These are phyloP conservation scores for Spatulosminthurus flaviceps DNA, from an alignment of 2,888 invertebrate species.

Conservation along the genomic window DNA sequence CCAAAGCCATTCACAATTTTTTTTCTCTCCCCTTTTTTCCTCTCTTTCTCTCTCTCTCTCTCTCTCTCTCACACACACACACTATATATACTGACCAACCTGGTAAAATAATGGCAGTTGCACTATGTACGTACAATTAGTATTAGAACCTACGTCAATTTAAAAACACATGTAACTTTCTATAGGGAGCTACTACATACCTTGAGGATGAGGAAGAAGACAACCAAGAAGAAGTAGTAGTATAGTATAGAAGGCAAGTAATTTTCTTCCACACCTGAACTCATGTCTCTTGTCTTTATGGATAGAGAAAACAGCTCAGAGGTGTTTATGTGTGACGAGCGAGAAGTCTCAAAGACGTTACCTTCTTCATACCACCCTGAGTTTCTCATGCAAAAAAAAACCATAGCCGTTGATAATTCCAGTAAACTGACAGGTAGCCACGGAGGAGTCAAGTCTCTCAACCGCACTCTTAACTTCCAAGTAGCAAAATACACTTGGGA, in stretches of 20 bases:
- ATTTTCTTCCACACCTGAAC: slow-evolving; percentile 20
- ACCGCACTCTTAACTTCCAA: not conserved
- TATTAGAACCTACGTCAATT: too few species aligned
- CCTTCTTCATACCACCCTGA: slow-evolving; percentile 40
- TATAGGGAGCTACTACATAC: not conserved
- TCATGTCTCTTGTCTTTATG: slow-evolving; percentile 29
- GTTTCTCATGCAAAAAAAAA: slow-evolving; percentile 34
- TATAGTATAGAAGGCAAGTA: not conserved
- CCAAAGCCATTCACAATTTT: slow-evolving; percentile 1
- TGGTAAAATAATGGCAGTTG: too few species aligned
- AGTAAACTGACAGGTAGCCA: slow-evolving; percentile 38
- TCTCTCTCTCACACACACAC: too few species aligned
- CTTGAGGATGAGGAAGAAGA: not conserved
- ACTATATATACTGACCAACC: too few species aligned
- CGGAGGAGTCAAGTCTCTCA: slow-evolving; percentile 1
- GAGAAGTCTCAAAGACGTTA: slow-evolving; percentile 1
- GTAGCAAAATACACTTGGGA: not conserved
- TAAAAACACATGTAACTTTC: too few species aligned
- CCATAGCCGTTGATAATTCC: slow-evolving; percentile 31
- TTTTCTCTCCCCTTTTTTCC: not conserved
- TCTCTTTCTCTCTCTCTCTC: too few species aligned
- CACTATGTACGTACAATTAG: not conserved
- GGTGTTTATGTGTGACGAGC: slow-evolving; percentile 22
- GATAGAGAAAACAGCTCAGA: slow-evolving; percentile 38
- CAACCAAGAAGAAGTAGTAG: not conserved